These are phyloP conservation scores for Clarias pachynema DNA, from an alignment of 2,797 vertebrate genomes.

Conservation along the genomic window DNA sequence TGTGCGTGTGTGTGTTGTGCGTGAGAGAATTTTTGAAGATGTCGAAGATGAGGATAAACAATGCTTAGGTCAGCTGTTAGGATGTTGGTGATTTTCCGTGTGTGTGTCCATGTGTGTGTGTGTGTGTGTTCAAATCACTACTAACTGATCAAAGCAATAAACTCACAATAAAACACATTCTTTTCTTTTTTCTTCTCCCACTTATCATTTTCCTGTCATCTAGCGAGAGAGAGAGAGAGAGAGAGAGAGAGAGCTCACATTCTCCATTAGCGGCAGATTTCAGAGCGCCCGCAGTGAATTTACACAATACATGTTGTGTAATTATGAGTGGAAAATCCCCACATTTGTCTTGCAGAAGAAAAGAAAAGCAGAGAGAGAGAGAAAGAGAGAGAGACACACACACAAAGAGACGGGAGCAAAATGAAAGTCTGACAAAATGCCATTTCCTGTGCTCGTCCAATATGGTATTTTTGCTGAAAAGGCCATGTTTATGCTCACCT, in stretches of 20 bases:
- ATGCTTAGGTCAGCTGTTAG: slow-evolving; percentile 1
- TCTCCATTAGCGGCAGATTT: background rate
- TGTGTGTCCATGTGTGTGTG: background rate
- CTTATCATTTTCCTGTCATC: slow-evolving; percentile 7
- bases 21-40: background rate
- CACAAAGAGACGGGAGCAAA: background rate
- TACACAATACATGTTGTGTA: slow-evolving; percentile 29
- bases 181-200: background rate
- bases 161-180: background rate
- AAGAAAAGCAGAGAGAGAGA: background rate
- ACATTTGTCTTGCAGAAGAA: slow-evolving; percentile 24
- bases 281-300: background rate
- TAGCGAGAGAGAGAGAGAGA: background rate
- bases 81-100: background rate
- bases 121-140: background rate
- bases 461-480: background rate
- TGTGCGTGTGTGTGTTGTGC: background rate
- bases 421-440: slow-evolving; percentile 16
- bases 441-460: background rate
- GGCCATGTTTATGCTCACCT: background rate
- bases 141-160: slow-evolving; percentile 10
- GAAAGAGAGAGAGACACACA: background rate
- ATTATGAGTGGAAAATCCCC: slow-evolving; percentile 38
- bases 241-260: slow-evolving; percentile 3
- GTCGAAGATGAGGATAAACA: background rate